These are phyloP conservation scores for Tridacna gigas DNA, from an alignment of 2,888 invertebrate genomes.

Conservation along the genomic window DNA sequence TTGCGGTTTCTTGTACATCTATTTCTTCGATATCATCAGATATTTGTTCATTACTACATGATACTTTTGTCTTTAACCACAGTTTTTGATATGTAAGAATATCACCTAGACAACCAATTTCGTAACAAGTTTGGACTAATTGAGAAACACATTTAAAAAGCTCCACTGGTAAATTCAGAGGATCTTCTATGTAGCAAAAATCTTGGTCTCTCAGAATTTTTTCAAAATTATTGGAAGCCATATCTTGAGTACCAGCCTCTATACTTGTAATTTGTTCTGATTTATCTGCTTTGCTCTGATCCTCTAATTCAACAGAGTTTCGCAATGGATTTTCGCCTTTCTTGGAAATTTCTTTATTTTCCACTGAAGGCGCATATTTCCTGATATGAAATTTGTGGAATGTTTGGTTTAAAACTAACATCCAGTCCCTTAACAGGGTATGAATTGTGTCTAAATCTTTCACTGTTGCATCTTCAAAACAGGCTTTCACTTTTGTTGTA, in stretches of 20 bases:
- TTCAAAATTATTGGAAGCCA: constrained; percentile 14
- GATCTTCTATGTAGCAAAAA: constrained; percentile 71
- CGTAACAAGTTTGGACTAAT: constrained; percentile 74
- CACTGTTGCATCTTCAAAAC: constrained; percentile 63
- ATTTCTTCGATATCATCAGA: background rate
- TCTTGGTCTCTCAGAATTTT: constrained; percentile 45
- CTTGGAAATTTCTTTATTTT: background rate
- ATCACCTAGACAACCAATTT: constrained; percentile 70
- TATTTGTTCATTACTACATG: background rate
- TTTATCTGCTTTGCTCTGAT: background rate
- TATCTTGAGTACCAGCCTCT: background rate
- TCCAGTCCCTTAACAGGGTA: constrained; percentile 68
- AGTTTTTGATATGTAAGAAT: constrained; percentile 49
- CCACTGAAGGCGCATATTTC: constrained; percentile 27
- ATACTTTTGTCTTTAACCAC: background rate
- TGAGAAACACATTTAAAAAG: constrained; percentile 64
- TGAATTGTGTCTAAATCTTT: constrained; percentile 57
- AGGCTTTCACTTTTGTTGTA: constrained; percentile 55
- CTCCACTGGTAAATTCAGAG: constrained; percentile 65
- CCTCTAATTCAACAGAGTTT: background rate
- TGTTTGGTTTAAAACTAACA: constrained; percentile 66
- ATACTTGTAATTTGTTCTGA: background rate
- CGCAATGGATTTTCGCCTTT: background rate
- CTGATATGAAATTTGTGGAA: constrained; percentile 63
- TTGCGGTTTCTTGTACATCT: background rate